A percentile compares a stretch with the other conserved stretches of the same genome.
phyloP scores from a whole-genome alignment of 2,797 vertebrate species.

The Cryptoprocta ferox region DNA sequence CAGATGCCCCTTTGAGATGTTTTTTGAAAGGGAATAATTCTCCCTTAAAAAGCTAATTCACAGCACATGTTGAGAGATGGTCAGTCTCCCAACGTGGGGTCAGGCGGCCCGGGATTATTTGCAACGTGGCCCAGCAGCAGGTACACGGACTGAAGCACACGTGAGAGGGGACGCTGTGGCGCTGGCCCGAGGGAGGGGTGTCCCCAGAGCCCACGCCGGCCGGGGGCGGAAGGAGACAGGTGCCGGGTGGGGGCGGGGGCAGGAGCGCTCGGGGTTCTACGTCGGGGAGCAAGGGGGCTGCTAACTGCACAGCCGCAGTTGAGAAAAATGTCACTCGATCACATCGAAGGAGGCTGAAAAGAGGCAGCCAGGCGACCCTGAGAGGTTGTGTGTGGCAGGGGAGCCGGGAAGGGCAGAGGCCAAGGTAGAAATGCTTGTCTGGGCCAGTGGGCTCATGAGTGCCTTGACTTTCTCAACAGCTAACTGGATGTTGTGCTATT shows the following conservation, averaged over 20 bases:
- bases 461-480: neutral
- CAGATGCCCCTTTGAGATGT: neutral
- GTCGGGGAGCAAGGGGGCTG: neutral
- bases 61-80: neutral
- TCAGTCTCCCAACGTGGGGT: fast-evolving
- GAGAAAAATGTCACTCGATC: neutral
- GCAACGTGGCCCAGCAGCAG: neutral
- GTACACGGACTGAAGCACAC: fast-evolving
- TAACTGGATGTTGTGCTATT: neutral
- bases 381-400: neutral
- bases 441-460: fast-evolving
- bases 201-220: neutral
- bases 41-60: neutral
- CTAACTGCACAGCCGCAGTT: neutral
- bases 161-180: fast-evolving
- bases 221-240: fast-evolving
- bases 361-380: fast-evolving
- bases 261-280: fast-evolving
- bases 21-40: neutral
- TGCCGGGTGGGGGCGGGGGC: neutral
- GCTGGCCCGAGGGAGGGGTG: neutral
- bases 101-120: neutral
- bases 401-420: neutral
- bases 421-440: neutral
- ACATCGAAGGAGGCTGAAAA: neutral